Percentiles rank a stretch among this genome's conserved stretches.
These are phyloP conservation scores for Acronicta alni DNA, from an alignment of 2,888 invertebrate species.

Conservation along the genomic window DNA sequence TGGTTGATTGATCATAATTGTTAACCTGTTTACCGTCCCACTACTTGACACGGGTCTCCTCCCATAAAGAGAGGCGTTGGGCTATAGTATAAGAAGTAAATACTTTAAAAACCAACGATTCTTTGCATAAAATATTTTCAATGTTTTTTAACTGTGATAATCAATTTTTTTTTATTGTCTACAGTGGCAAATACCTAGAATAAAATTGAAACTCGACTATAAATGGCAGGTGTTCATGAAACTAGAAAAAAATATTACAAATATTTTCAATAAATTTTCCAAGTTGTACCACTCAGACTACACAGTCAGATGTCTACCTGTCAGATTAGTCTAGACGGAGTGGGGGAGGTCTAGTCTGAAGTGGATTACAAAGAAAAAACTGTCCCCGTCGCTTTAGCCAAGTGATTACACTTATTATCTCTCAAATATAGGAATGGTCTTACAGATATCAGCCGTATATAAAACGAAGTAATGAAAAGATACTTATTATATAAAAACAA, in stretches of 20 bases:
- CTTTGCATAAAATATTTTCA: no score
- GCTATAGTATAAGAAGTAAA: no score
- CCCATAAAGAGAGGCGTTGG: no score
- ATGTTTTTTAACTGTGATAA: no score
- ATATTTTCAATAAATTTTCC: slow-evolving; percentile 14
- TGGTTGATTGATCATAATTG: no score
- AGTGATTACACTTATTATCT: slow-evolving; percentile 28
- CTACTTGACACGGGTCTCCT: no score
- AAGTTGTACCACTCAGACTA: slow-evolving; percentile 25
- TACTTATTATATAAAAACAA: slow-evolving; percentile 29
- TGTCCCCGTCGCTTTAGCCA: slow-evolving; percentile 44
- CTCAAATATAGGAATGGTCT: slow-evolving; percentile 21
- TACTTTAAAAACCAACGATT: no score
- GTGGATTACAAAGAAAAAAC: slow-evolving; percentile 45
- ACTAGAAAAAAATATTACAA: background rate
- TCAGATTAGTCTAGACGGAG: slow-evolving; percentile 59
- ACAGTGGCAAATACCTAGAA: no score
- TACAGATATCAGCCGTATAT: slow-evolving; percentile 12
- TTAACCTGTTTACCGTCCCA: no score
- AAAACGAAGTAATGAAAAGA: slow-evolving; percentile 8
- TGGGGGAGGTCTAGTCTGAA: slow-evolving; percentile 24
- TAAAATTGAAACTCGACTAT: no score
- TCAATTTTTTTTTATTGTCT: no score
- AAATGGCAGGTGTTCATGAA: no score
- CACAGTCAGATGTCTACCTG: slow-evolving; percentile 42